A percentile compares a stretch with the other conserved stretches of the same genome.
phyloP scores from a whole-genome alignment of 2,797 vertebrate species.

The Rhabdomys pumilio region DNA sequence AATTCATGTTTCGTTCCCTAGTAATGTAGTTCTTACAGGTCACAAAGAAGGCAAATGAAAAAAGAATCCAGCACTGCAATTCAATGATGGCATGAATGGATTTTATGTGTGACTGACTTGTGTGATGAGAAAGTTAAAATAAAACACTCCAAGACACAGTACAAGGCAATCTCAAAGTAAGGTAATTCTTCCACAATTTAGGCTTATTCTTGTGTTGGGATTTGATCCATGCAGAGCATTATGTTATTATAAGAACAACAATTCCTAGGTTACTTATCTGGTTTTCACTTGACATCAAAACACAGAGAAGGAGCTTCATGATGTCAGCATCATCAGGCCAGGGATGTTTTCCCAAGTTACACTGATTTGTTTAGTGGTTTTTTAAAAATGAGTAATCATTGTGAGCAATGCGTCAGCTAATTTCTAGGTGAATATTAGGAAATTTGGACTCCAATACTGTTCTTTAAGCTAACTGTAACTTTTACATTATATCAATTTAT shows the following conservation, averaged over 20 bases:
- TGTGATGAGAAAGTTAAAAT: conserved; percentile 53
- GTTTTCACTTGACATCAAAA: background rate
- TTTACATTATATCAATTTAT: background rate
- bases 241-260: background rate
- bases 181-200: background rate
- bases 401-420: background rate
- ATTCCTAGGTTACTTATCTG: background rate
- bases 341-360: background rate
- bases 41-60: conserved; percentile 49
- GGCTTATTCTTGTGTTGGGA: background rate
- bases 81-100: background rate
- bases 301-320: background rate
- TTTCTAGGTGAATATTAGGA: background rate
- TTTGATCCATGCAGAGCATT: background rate
- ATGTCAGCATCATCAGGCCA: background rate
- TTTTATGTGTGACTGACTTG: conserved; percentile 11
- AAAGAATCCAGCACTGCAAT: background rate
- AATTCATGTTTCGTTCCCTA: conserved; percentile 72
- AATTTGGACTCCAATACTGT: background rate
- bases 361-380: too few relatives aligned
- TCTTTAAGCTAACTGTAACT: background rate
- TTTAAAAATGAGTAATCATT: background rate
- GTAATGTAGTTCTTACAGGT: conserved; percentile 42
- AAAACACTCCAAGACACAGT: background rate
- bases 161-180: background rate